These are phyloP conservation scores for Hozukius guyotensis DNA, from an alignment of 2,797 vertebrate genomes.

Conservation along the genomic window DNA sequence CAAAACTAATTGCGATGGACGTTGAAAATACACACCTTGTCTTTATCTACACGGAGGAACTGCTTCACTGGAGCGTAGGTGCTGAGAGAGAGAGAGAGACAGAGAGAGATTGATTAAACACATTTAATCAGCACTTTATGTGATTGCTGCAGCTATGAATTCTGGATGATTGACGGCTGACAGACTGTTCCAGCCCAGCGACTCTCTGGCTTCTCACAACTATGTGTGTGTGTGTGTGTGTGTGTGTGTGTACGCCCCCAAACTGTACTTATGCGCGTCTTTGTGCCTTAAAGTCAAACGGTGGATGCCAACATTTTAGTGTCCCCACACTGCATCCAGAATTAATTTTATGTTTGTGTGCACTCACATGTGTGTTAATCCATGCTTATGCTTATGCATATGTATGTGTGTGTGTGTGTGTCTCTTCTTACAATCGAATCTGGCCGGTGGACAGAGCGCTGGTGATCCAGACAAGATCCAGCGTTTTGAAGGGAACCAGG, in stretches of 20 bases:
- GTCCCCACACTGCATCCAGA: not conserved
- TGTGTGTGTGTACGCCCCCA: not conserved
- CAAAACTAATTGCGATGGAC: not conserved
- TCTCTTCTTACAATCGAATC: constrained; percentile 92
- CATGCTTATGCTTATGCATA: not conserved
- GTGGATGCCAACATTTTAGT: not conserved
- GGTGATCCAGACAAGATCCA: constrained; percentile 98
- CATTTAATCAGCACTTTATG: constrained; percentile 46
- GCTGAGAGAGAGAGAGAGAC: constrained; percentile 68
- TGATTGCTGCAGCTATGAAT: constrained; percentile 48
- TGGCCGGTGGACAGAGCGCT: constrained; percentile 96
- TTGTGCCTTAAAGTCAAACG: not conserved
- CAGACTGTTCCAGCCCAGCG: constrained; percentile 23
- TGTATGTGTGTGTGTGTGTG: not conserved
- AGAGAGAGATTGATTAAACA: constrained; percentile 41
- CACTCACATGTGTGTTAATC: constrained; percentile 14
- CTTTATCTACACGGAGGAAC: constrained; percentile 98
- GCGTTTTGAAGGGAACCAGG: constrained; percentile 96
- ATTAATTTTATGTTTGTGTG: not conserved
- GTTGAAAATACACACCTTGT: constrained; percentile 87
- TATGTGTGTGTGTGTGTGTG: not conserved
- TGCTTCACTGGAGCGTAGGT: constrained; percentile 98
- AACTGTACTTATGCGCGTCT: not conserved
- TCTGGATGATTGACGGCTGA: constrained; percentile 54
- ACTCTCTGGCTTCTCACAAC: constrained; percentile 5